These are phyloP conservation scores for Synaphobranchus kaupii DNA, from an alignment of 2,797 vertebrate species.

Conservation along the genomic window DNA sequence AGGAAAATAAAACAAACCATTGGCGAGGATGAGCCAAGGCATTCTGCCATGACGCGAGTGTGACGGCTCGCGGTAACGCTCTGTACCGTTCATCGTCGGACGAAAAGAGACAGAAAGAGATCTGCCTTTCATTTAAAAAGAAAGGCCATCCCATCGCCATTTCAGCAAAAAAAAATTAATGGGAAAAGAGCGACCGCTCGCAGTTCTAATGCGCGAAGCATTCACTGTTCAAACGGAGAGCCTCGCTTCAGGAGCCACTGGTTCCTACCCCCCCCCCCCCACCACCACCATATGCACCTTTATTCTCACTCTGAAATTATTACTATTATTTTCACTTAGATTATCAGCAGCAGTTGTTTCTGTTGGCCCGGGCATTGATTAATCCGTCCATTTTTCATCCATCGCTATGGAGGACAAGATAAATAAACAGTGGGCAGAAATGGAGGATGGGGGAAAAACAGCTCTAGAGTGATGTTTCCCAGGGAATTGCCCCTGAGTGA, in stretches of 20 bases:
- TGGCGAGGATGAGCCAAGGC: too few relatives aligned
- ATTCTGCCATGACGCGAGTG: too few relatives aligned
- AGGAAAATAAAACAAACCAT: neutral
- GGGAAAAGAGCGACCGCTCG: neutral
- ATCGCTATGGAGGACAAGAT: neutral
- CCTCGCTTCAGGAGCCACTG: neutral
- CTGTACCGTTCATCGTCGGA: too few relatives aligned
- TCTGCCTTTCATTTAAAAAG: too few relatives aligned
- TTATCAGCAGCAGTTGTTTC: conserved; percentile 45
- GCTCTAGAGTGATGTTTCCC: conserved; percentile 58
- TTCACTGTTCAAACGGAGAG: neutral
- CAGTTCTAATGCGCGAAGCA: neutral
- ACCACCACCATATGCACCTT: too few relatives aligned
- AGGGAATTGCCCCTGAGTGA: conserved; percentile 63
- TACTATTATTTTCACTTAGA: conserved; percentile 47
- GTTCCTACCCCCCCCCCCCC: too few relatives aligned
- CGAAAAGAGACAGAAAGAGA: too few relatives aligned
- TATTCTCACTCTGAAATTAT: neutral
- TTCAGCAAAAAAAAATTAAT: neutral
- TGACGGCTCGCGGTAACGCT: too few relatives aligned
- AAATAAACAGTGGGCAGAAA: conserved; percentile 40
- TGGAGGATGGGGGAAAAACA: conserved; percentile 51
- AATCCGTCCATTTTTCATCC: conserved; percentile 57
- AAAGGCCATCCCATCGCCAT: too few relatives aligned
- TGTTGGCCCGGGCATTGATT: conserved; percentile 52